These are phyloP conservation scores for Xestobium rufovillosum DNA, from an alignment of 2,888 invertebrate species.

Conservation along the genomic window DNA sequence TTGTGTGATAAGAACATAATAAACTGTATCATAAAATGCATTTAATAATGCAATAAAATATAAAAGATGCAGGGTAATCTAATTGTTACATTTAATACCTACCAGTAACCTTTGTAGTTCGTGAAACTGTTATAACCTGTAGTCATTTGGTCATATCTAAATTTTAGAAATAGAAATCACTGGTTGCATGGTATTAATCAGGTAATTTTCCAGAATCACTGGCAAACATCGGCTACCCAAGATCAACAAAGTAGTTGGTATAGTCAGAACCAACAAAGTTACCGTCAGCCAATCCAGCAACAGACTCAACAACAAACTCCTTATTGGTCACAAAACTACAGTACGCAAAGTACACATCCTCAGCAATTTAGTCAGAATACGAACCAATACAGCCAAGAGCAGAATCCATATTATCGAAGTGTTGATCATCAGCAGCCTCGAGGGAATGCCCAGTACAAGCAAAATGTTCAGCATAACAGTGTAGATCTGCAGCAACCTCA, in stretches of 20 bases:
- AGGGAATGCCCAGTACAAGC: background rate
- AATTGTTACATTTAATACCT: too few relatives aligned
- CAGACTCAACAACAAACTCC: constrained; percentile 17
- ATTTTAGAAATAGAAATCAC: too few relatives aligned
- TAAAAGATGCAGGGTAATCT: too few relatives aligned
- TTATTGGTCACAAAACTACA: constrained; percentile 6
- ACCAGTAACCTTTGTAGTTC: too few relatives aligned
- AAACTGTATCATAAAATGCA: too few relatives aligned
- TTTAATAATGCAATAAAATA: too few relatives aligned
- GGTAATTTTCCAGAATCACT: constrained; percentile 28
- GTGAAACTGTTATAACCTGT: too few relatives aligned
- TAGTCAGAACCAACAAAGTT: constrained; percentile 37
- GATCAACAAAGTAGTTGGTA: constrained; percentile 29
- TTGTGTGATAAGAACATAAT: too few relatives aligned
- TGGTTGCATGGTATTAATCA: too few relatives aligned
- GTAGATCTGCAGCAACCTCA: constrained; percentile 17
- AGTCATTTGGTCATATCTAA: too few relatives aligned
- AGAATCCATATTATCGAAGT: background rate
- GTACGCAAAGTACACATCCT: background rate
- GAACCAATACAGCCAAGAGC: background rate
- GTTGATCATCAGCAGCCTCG: background rate
- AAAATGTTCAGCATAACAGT: background rate
- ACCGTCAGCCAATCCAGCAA: constrained; percentile 27
- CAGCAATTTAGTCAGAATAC: background rate
- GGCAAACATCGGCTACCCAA: constrained; percentile 21